Evolutionary conservation across 2,113 vertebrate genomes (phyloP).

Genomic region (Rostratula benghalensis): DNA sequence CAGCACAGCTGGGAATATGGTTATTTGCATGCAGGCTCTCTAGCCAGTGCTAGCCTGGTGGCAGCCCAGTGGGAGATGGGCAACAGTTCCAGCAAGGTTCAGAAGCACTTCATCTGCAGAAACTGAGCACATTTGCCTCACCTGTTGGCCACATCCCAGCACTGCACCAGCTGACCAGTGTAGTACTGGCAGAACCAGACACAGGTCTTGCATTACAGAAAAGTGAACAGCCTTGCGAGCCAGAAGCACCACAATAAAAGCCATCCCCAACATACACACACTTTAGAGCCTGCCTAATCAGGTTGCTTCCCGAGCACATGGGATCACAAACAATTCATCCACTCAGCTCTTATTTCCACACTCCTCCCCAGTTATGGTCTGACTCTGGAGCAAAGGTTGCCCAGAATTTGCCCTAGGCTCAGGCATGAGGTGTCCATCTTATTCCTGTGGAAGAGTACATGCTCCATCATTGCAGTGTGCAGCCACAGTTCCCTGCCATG

Average conservation of each 20-base stretch:
- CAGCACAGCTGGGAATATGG: neutral
- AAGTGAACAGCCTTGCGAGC: neutral
- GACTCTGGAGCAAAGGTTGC: neutral
- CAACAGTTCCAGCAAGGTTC: neutral
- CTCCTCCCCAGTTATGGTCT: neutral
- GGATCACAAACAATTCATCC: neutral
- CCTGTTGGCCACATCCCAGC: neutral
- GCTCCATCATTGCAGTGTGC: neutral
- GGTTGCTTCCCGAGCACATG: accelerated
- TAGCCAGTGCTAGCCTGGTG: neutral
- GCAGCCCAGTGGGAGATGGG: neutral
- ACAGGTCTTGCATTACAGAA: neutral
- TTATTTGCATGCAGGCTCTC: neutral
- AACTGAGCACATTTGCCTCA: accelerated
- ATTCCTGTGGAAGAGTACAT: neutral
- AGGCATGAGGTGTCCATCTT: accelerated
- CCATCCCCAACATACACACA: neutral
- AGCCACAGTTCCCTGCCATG: neutral
- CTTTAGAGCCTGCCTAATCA: neutral
- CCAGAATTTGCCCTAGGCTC: neutral
- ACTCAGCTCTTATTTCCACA: neutral
- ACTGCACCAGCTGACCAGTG: neutral
- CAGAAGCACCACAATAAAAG: neutral
- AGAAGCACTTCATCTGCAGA: neutral
- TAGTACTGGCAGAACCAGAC: neutral